These are phyloP conservation scores for Chrysopa pallens DNA, from an alignment of 1,140 invertebrate genomes.

Conservation along the genomic window DNA sequence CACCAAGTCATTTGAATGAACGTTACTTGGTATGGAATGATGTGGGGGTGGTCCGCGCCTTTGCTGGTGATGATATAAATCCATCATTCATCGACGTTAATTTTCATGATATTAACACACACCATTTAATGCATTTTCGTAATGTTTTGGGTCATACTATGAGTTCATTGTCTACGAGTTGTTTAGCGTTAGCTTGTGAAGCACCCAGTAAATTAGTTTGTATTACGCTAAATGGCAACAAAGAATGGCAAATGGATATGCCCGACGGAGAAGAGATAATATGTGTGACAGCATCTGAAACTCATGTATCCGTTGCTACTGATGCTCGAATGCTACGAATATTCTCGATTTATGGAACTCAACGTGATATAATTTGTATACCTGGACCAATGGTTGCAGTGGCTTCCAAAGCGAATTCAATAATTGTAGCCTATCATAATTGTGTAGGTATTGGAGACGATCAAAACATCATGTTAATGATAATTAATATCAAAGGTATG, in stretches of 20 bases:
- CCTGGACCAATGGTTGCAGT: slow-evolving; percentile 50
- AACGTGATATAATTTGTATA: slow-evolving; percentile 57
- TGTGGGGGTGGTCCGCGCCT: slow-evolving; percentile 61
- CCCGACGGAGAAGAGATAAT: slow-evolving; percentile 57
- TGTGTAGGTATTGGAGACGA: slow-evolving; percentile 23
- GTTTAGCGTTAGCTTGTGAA: slow-evolving; percentile 47
- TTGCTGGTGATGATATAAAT: slow-evolving; percentile 32
- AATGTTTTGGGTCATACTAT: slow-evolving; percentile 65
- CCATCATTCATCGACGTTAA: slow-evolving; percentile 81
- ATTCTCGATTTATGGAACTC: slow-evolving; percentile 71
- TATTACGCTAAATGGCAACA: slow-evolving; percentile 55
- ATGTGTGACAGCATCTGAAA: slow-evolving; percentile 50
- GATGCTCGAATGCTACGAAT: slow-evolving; percentile 52
- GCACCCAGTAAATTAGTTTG: slow-evolving; percentile 48
- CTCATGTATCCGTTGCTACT: slow-evolving; percentile 64
- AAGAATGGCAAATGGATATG: slow-evolving; percentile 72
- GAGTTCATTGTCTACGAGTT: slow-evolving; percentile 63
- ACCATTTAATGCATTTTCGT: slow-evolving; percentile 76
- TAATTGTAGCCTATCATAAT: slow-evolving; percentile 64
- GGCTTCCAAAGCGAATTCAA: slow-evolving; percentile 42
- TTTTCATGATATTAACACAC: slow-evolving; percentile 80
- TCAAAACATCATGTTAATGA: slow-evolving; percentile 38
- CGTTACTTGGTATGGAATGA: slow-evolving; percentile 72
- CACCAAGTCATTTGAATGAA: slow-evolving; percentile 57
- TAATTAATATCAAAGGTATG: slow-evolving; percentile 24